These are phyloP conservation scores for Hydrochoerus hydrochaeris DNA, from an alignment of 2,113 vertebrate genomes.

Conservation along the genomic window DNA sequence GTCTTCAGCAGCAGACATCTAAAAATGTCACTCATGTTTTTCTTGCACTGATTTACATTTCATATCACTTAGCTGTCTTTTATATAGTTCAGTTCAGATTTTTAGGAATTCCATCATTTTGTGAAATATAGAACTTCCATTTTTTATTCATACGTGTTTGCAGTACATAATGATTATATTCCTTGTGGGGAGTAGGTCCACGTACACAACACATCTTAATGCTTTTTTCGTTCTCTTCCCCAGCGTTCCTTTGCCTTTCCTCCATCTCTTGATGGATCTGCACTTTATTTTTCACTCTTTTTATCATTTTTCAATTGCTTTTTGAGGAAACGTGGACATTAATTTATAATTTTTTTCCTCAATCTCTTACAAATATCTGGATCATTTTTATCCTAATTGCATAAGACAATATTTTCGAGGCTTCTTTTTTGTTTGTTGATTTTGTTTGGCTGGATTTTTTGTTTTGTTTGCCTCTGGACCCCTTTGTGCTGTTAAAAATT, in stretches of 20 bases:
- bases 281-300: background rate
- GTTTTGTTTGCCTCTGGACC: background rate
- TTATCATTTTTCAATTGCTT: constrained; percentile 33
- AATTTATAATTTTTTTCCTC: background rate
- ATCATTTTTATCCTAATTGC: background rate
- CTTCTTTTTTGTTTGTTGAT: background rate
- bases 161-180: background rate
- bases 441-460: background rate
- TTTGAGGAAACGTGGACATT: background rate
- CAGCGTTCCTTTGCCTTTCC: background rate
- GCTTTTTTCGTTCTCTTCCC: background rate
- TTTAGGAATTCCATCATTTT: background rate
- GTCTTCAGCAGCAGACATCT: background rate
- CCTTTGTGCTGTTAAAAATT: background rate
- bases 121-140: background rate
- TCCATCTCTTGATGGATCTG: background rate
- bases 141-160: background rate
- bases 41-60: background rate
- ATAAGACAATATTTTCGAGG: background rate
- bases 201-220: too few relatives aligned
- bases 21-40: background rate
- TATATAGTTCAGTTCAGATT: background rate
- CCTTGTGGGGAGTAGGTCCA: background rate
- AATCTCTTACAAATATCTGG: background rate
- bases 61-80: background rate